phyloP scores from a whole-genome alignment of 2,113 vertebrate genomes.

The Dasypus novemcinctus region DNA sequence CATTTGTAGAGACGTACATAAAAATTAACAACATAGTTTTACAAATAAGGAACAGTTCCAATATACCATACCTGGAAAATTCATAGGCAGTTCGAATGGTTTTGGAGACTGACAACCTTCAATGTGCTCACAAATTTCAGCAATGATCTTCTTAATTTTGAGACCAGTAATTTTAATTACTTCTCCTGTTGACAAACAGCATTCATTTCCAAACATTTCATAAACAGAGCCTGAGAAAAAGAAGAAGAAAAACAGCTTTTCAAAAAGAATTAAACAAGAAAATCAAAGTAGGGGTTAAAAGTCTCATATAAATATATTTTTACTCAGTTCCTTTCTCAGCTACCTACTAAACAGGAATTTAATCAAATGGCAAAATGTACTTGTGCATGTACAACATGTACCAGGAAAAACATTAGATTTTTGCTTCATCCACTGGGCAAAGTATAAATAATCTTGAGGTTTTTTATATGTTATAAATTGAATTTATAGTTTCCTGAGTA shows the following conservation, averaged over 20 bases:
- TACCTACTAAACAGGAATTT: conserved; percentile 35
- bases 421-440: background rate
- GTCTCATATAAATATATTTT: background rate
- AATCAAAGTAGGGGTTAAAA: background rate
- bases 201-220: conserved; percentile 88
- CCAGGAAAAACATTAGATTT: conserved; percentile 44
- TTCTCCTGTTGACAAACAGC: conserved; percentile 89
- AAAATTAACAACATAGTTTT: background rate
- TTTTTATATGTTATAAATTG: conserved; percentile 28
- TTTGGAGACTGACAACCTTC: conserved; percentile 67
- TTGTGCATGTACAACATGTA: background rate
- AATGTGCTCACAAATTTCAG: conserved; percentile 77
- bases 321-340: background rate
- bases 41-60: background rate
- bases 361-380: conserved; percentile 49
- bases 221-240: conserved; percentile 84
- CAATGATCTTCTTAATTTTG: conserved; percentile 87
- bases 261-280: conserved; percentile 25
- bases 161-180: conserved; percentile 89
- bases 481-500: conserved; percentile 35
- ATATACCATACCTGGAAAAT: conserved; percentile 87
- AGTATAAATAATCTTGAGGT: conserved; percentile 41
- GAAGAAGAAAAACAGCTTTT: conserved; percentile 50
- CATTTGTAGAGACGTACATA: background rate
- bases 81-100: conserved; percentile 85